A percentile compares a stretch with the other conserved stretches of the same genome.
These are phyloP conservation scores for Parochlus steinenii DNA, from an alignment of 2,888 invertebrate genomes.

Conservation along the genomic window DNA sequence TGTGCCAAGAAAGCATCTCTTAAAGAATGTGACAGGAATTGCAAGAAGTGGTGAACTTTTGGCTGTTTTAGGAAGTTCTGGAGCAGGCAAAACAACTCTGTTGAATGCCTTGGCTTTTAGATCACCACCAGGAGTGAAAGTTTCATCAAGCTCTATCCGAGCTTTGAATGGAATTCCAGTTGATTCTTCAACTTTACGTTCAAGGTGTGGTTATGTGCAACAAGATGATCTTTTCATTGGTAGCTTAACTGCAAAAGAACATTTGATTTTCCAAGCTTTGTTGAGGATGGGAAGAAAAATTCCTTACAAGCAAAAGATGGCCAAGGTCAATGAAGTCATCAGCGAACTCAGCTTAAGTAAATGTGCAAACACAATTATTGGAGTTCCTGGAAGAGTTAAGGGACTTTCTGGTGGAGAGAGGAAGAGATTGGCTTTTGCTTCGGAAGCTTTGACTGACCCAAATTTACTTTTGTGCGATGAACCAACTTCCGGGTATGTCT, in stretches of 20 bases:
- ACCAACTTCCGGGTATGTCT: constrained; percentile 65
- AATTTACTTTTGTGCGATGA: constrained; percentile 93
- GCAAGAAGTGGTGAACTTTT: constrained; percentile 74
- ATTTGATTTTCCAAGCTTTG: constrained; percentile 59
- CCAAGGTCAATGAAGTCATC: constrained; percentile 73
- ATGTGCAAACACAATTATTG: constrained; percentile 82
- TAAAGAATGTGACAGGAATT: constrained; percentile 63
- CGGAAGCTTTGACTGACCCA: constrained; percentile 92
- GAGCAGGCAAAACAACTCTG: constrained; percentile 89
- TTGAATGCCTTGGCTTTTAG: constrained; percentile 77
- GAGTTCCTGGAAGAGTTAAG: constrained; percentile 70
- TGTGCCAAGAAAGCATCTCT: constrained; percentile 45
- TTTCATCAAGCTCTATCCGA: constrained; percentile 36
- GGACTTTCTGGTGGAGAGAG: constrained; percentile 94
- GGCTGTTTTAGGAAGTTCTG: constrained; percentile 79
- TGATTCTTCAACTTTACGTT: constrained; percentile 50
- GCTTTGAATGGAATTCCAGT: constrained; percentile 63
- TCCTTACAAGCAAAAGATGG: constrained; percentile 53
- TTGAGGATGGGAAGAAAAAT: constrained; percentile 71
- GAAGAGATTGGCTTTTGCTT: constrained; percentile 87
- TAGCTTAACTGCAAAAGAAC: constrained; percentile 75
- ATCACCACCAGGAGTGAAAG: constrained; percentile 48
- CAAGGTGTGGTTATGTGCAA: constrained; percentile 79
- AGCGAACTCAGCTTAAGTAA: constrained; percentile 64
- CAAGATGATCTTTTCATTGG: constrained; percentile 89